A percentile compares a stretch with the other conserved stretches of the same genome.
These are phyloP conservation scores for Epiperipatus broadwayi DNA, from an alignment of 2,888 invertebrate genomes.

Conservation along the genomic window DNA sequence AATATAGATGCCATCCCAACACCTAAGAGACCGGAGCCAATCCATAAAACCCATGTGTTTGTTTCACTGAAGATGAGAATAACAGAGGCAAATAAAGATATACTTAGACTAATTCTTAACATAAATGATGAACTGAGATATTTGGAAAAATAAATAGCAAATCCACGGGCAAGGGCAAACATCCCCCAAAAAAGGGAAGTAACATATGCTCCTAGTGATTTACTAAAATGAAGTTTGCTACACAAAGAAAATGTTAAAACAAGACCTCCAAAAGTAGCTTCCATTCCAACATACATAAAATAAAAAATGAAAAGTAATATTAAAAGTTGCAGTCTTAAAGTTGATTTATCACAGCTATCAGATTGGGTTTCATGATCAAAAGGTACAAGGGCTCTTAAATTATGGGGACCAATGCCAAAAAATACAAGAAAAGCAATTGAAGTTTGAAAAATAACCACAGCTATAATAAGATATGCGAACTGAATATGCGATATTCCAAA, in stretches of 20 bases:
- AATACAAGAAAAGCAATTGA: too few species aligned
- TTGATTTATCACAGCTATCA: constrained; percentile 26
- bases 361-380: too few species aligned
- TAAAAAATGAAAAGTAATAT: constrained; percentile 29
- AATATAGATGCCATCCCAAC: constrained; percentile 32
- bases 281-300: constrained; percentile 29
- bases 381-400: too few species aligned
- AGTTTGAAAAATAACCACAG: too few species aligned
- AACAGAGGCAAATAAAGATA: constrained; percentile 23
- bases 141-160: constrained; percentile 23
- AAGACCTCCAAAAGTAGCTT: constrained; percentile 32
- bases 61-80: constrained; percentile 23
- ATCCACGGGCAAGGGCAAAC: constrained; percentile 23
- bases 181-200: constrained; percentile 32
- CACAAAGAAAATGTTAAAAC: constrained; percentile 27
- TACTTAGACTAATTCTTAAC: constrained; percentile 26
- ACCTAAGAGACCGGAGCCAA: constrained; percentile 28
- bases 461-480: too few species aligned
- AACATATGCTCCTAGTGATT: constrained; percentile 26
- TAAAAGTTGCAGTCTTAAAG: too few species aligned
- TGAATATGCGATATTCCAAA: too few species aligned
- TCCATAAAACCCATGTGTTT: constrained; percentile 24
- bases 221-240: constrained; percentile 23
- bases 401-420: too few species aligned
- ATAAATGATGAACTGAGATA: constrained; percentile 27